Evolutionary conservation across 2,888 invertebrate species (phyloP), one percentile per base, ranked within the genome.

Genomic region (Noctua janthina): DNA sequence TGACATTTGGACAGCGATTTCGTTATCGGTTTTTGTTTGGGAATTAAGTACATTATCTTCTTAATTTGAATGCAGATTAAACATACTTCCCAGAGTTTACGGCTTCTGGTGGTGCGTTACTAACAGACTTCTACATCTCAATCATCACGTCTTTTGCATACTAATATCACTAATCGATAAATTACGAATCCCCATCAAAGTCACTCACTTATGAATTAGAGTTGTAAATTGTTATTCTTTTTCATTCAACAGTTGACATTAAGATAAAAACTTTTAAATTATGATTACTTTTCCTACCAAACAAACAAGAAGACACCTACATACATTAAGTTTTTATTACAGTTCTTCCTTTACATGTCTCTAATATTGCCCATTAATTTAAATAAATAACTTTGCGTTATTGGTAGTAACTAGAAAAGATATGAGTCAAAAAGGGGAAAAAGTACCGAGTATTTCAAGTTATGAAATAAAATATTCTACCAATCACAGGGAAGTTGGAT

Each of bases 21-120:
- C 81, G 76, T 87, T 90, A 87, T 85, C 80, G 79, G 83, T 82
- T 78, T 82, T 83, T 67, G 39, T 74, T 83, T 84, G 66, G 39
- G 75, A 51, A 75, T 77, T 56, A 62, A 69, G 6, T 79, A 72
- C 10, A 54, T 39, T 43, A 64, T 59, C 13, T 39, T 80, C 10
- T 51, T 51, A 51, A 66, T 49, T 78, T 68, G 15, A 71, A 78
- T 62, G 23, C 13, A 73, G 54, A 79, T 29, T 39, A 68, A 69
- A 54, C 56, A 71, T 59, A 66, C 17, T 49, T 54, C 2, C 29
- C 17, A 2, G 15, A 46, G 17, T 66, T 74, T 39, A 39, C 20
- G 23, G n/a, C 20, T 39, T 83, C 8, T 83, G 39, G 29, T 62
- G 10, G 23, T 23, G 20, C 68, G 20, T 68, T 83, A 46, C 23